Evolutionary conservation across 2,113 vertebrate species (phyloP), one percentile per base, ranked within the genome.

Genomic region (Silurus glanis): DNA sequence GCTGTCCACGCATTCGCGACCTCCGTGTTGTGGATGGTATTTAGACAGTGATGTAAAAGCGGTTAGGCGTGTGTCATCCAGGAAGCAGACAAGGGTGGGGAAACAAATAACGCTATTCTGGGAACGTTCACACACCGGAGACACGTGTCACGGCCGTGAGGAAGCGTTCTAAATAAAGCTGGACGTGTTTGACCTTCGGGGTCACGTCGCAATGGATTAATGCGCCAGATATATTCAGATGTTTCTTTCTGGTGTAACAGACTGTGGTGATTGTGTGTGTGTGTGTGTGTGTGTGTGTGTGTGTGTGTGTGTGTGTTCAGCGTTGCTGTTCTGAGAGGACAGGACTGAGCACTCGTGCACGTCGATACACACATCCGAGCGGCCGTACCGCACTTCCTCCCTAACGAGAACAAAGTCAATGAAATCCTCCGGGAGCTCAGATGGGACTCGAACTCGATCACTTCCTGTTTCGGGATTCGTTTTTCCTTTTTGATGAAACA

Each of bases 81-180:
- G 83, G 62, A 87, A 87, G 79, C 62, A 87, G 59, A 81, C 66
- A 49, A 82, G 85, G 84, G 75, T 83, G 86, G 81, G 85, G 67
- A 71, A 76, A 83, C 64, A 71, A 49, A 62, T 61, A 71, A 58
- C 64, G 72, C 67, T 51, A 53, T 86, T 84, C 89, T 76, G 86
- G 76, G 72, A 85, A 47, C 51, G 25, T 85, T 83, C 25, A 13
- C 76, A 87, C 79, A 79, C 62, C 6, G 37, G 71, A 82, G 88
- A 87, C 45, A 59, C 9, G 78, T 69, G 49, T 89, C 76, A 56
- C 14, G 51, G 21, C 75, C 17, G 37, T 83, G 53, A 80, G 58
- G 67, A 74, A 83, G 82, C 80, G 61, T 51, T 74, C 64, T 6
- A 66, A 82, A 71, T 58, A 61, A 23, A 84, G 49, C 80, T 45